phyloP scores from a whole-genome alignment of 2,888 invertebrate genomes.

The Acronicta leporina region DNA sequence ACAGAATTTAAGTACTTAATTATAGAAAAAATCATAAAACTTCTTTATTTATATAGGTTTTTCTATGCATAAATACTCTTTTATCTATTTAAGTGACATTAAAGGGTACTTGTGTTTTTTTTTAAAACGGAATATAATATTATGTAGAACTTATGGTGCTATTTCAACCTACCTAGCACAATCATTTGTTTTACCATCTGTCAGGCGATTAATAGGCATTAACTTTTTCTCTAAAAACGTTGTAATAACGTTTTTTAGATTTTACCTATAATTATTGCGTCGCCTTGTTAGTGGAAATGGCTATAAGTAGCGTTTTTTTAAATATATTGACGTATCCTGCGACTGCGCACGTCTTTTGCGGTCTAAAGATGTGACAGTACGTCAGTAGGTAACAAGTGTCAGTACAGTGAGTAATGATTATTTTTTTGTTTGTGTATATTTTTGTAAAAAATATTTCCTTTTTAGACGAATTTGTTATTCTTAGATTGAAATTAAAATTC shows the following conservation, averaged over 20 bases:
- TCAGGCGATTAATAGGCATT: too few relatives aligned
- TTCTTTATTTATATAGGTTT: not conserved
- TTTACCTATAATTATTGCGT: not conserved
- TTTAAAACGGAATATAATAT: not conserved
- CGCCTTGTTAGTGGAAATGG: not conserved
- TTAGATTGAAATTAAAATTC: not conserved
- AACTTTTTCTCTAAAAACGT: not conserved
- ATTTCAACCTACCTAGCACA: too few relatives aligned
- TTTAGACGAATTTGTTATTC: too few relatives aligned
- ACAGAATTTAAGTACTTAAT: not conserved
- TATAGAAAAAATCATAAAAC: not conserved
- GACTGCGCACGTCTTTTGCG: conserved; percentile 72
- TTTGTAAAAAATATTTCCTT: not conserved
- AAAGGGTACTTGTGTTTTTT: too few relatives aligned
- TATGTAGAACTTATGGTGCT: too few relatives aligned
- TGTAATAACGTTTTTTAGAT: not conserved
- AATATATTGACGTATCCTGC: conserved; percentile 26
- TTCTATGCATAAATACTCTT: too few relatives aligned
- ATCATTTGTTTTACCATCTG: too few relatives aligned
- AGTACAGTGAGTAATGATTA: not conserved
- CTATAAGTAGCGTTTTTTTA: conserved; percentile 4
- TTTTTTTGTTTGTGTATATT: not conserved
- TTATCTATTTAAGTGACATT: conserved; percentile 2
- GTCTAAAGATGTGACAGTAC: conserved; percentile 79
- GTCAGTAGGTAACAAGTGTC: conserved; percentile 18